Base-by-base conservation (phyloP, 2,797 vertebrate species). In the Poeciliopsis infans region DNA sequence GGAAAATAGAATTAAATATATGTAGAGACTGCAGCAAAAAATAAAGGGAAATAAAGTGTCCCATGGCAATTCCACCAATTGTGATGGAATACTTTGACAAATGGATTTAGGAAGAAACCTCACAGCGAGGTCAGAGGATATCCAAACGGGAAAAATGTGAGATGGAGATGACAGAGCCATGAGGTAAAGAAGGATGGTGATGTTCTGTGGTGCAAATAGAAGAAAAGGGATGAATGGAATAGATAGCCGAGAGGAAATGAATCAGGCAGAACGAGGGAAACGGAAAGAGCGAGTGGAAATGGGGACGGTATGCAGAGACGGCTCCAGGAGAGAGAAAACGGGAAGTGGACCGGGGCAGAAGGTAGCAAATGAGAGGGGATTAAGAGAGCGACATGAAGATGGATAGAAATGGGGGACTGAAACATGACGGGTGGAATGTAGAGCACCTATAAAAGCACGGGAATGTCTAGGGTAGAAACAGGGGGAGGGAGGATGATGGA, bases 351-450 rank as follows among this genome's bases (percentile, higher is more conserved):
- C 68, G 79, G 82, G 86, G 91, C 82, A 81, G 83, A 83, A 87
- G 85, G 93, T 85, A 90, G 69, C 88, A 94, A 93, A 94, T 89
- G 86, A 91, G 91, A 91, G 87, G 87, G 90, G 92, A 88, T 94
- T 94, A 93, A 93, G 92, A 93, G 92, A 90, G 82, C 73, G 89
- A 93, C 93, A 92, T 75, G 86, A 95, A 92, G 79, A 93, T 92
- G 91, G 94, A 94, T 92, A 93, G 94, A 94, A 93, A 92, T 74
- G 20, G 79, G 91, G 87, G 88, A 92, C 92, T 91, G 90, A 92
- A 93, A 88, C 91, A 95, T 94, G 94, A 91, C 85, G 85, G 88
- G 75, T 83, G 90, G 72, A 84, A 92, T 91, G 91, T 81, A 92
- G 89, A 91, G 89, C 88, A 76, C 87, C 93, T 91, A 95, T 94